Conservation (phyloP, 2,888 invertebrate genomes). For the Nineta flava region DNA sequence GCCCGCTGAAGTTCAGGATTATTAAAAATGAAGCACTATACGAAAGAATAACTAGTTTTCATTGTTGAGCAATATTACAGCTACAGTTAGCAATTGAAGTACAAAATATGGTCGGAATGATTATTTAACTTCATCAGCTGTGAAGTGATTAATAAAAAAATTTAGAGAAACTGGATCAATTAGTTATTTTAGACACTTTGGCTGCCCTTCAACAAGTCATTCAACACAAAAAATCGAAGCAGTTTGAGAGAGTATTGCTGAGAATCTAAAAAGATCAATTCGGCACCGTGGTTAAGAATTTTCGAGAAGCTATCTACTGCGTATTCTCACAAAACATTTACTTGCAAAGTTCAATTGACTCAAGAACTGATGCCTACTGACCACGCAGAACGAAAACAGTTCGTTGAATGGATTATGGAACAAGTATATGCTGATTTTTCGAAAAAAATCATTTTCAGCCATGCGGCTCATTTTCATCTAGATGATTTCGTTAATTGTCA, state of each 20-base stretch:
- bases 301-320: background rate
- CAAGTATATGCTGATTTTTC: conserved; percentile 8
- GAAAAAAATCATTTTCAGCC: conserved; percentile 11
- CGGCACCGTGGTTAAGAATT: background rate
- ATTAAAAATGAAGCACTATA: background rate
- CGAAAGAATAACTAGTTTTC: background rate
- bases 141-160: background rate
- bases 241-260: background rate
- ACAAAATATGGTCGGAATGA: background rate
- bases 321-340: background rate
- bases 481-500: conserved; percentile 15
- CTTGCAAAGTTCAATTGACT: background rate
- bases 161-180: background rate
- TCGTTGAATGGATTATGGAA: conserved; percentile 9
- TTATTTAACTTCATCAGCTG: background rate
- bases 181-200: background rate
- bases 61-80: background rate
- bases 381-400: background rate
- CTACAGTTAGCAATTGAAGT: background rate
- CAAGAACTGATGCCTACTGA: background rate
- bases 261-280: background rate
- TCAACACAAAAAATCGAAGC: background rate
- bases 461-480: conserved; percentile 15
- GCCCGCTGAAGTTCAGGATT: background rate
- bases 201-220: background rate